A percentile compares a stretch with the other conserved stretches of the same genome.
Conservation (phyloP, 2,888 invertebrate genomes). For the Lasioglossum zephyrum region DNA sequence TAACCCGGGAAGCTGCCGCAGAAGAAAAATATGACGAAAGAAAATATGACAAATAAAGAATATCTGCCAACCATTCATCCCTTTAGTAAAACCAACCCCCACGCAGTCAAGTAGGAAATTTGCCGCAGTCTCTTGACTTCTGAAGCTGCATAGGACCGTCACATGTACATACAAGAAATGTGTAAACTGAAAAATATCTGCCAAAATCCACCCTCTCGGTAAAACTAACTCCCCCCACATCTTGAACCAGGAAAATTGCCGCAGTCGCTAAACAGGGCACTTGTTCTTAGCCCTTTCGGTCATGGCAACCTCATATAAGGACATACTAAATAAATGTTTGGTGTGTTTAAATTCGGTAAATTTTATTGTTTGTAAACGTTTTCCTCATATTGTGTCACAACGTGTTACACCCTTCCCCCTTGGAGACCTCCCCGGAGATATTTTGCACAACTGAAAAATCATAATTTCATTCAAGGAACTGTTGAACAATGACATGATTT, state of each 20-base stretch:
- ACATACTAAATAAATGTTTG: too few species aligned
- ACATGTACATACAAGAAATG: not conserved
- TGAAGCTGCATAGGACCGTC: not conserved
- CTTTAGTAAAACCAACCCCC: not conserved
- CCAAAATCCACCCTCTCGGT: not conserved
- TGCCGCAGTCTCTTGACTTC: not conserved
- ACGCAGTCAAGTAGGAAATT: not conserved
- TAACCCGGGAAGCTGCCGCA: not conserved
- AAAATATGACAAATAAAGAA: not conserved
- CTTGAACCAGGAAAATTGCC: not conserved
- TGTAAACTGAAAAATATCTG: not conserved
- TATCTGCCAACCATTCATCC: not conserved
- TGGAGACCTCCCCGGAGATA: too few species aligned
- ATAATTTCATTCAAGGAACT: too few species aligned
- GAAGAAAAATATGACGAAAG: too few species aligned
- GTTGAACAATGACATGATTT: too few species aligned
- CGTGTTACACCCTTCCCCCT: too few species aligned
- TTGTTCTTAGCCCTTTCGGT: not conserved
- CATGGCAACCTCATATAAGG: too few species aligned
- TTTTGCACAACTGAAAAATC: too few species aligned
- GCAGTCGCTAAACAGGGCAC: not conserved
- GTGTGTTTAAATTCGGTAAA: too few species aligned
- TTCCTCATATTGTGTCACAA: too few species aligned
- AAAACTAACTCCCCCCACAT: not conserved
- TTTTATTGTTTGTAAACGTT: too few species aligned